Percentiles rank a stretch among this genome's conserved stretches.
Conservation (phyloP, 2,888 invertebrate species). For the Sarcophaga subvicina region DNA sequence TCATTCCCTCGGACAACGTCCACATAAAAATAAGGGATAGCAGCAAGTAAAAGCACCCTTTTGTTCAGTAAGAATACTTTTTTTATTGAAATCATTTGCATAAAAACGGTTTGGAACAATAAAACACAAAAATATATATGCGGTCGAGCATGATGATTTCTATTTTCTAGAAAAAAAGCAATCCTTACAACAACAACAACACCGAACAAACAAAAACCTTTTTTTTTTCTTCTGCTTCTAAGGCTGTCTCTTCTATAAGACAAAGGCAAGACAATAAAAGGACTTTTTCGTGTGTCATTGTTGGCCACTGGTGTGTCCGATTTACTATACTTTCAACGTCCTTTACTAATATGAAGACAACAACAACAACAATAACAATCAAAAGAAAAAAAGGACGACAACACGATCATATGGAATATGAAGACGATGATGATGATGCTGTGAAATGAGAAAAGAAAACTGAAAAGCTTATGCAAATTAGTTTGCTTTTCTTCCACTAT, state of each 20-base stretch:
- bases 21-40: conserved; percentile 53
- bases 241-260: not conserved
- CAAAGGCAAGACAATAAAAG: conserved; percentile 13
- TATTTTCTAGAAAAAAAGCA: conserved; percentile 1
- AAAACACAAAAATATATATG: conserved; percentile 36
- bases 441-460: conserved; percentile 35
- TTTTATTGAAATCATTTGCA: conserved; percentile 58
- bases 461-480: conserved; percentile 67
- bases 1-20: conserved; percentile 70
- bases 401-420: not conserved
- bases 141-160: conserved; percentile 64
- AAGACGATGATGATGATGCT: conserved; percentile 47
- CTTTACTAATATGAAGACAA: conserved; percentile 25
- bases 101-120: conserved; percentile 52
- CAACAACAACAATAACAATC: not conserved
- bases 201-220: conserved; percentile 24
- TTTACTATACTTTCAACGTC: conserved; percentile 45
- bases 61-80: conserved; percentile 20
- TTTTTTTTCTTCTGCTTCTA: not conserved
- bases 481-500: conserved; percentile 8
- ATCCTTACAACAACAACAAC: not conserved
- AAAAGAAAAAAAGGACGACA: conserved; percentile 47
- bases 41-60: conserved; percentile 60
- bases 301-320: conserved; percentile 66
- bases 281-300: conserved; percentile 61